phyloP scores from a whole-genome alignment of 2,888 invertebrate genomes.

The Cephus rjabovi region DNA sequence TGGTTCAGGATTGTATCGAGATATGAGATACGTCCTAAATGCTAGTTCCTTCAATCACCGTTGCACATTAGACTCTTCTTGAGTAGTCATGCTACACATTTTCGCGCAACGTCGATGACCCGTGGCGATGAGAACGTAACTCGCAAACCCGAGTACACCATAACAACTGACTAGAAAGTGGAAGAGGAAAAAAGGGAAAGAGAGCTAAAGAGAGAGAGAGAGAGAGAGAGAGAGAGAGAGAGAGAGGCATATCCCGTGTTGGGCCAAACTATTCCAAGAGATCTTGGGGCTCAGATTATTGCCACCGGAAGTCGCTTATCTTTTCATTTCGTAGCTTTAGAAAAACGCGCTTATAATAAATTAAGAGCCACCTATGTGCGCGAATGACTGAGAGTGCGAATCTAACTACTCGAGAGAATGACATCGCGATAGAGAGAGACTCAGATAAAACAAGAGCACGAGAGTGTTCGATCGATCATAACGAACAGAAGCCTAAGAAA shows the following conservation, averaged over 20 bases:
- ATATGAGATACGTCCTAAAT: background rate
- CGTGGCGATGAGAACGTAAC: background rate
- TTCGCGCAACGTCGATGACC: background rate
- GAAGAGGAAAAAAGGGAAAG: background rate
- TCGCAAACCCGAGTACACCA: too few relatives aligned
- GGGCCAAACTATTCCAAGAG: background rate
- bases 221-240: conserved; percentile 4
- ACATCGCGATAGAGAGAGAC: background rate
- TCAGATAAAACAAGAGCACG: background rate
- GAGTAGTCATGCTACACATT: background rate
- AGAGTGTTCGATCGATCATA: conserved; percentile 10
- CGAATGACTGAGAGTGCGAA: background rate
- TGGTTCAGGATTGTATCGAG: background rate
- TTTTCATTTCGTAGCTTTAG: background rate
- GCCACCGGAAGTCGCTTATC: background rate
- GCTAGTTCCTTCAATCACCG: background rate
- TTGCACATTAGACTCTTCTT: background rate
- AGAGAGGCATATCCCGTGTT: conserved; percentile 12
- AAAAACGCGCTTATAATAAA: conserved; percentile 19
- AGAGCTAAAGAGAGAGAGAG: too few relatives aligned
- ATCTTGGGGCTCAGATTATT: background rate
- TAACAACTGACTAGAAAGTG: background rate
- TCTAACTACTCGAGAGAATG: background rate
- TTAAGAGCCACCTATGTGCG: conserved; percentile 15
- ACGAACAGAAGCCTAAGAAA: conserved; percentile 45